phyloP scores from a whole-genome alignment of 2,797 vertebrate species.

The Lateolabrax maculatus region DNA sequence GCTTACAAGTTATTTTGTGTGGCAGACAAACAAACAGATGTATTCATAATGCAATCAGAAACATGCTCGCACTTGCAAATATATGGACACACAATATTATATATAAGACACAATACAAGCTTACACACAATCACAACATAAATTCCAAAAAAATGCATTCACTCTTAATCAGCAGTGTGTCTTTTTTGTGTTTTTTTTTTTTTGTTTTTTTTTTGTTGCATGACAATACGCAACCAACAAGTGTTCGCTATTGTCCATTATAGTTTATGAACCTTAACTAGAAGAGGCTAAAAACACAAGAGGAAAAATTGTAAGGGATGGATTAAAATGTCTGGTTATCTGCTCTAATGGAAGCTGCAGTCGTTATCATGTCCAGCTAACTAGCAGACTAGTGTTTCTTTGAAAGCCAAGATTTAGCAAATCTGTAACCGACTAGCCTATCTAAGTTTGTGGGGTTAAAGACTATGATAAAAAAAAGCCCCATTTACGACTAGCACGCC shows the following conservation, averaged over 20 bases:
- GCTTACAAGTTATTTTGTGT: too few relatives aligned
- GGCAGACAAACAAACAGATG: background rate
- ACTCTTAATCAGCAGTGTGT: background rate
- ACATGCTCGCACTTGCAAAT: too few relatives aligned
- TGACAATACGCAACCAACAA: too few relatives aligned
- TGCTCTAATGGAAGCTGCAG: too few relatives aligned
- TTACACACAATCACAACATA: background rate
- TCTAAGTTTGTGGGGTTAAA: background rate
- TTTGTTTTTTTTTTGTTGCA: background rate
- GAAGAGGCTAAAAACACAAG: background rate
- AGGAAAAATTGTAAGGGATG: too few relatives aligned
- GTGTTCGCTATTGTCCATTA: too few relatives aligned
- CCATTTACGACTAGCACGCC: too few relatives aligned
- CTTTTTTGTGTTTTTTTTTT: too few relatives aligned
- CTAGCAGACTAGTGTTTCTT: background rate
- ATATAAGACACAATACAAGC: background rate
- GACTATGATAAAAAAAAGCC: too few relatives aligned
- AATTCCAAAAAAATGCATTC: background rate
- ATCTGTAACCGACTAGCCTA: background rate
- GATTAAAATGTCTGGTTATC: background rate
- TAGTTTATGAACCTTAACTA: background rate
- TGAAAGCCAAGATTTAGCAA: background rate
- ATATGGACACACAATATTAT: background rate
- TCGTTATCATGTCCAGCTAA: background rate
- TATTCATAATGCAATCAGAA: background rate